Conservation (phyloP, 2,888 invertebrate genomes). For the Noctuana brunneofusca region DNA sequence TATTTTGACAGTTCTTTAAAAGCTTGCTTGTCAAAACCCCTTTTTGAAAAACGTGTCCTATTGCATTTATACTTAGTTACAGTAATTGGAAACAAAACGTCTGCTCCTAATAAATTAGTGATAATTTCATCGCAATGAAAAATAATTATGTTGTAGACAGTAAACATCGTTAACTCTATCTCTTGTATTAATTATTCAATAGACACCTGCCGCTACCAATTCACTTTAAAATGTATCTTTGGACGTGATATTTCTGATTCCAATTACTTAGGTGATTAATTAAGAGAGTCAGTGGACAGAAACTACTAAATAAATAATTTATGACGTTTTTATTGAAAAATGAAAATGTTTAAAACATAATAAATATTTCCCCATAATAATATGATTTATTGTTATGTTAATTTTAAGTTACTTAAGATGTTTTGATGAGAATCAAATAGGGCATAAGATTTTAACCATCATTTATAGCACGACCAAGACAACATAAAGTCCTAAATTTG, state of each 20-base stretch:
- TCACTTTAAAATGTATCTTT: slow-evolving; percentile 7
- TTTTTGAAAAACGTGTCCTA: background rate
- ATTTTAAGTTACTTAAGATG: too few relatives aligned
- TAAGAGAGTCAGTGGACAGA: background rate
- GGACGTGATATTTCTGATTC: background rate
- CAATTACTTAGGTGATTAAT: background rate
- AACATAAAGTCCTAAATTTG: too few relatives aligned
- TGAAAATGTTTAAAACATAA: too few relatives aligned
- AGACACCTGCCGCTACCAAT: slow-evolving; percentile 22
- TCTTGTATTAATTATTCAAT: slow-evolving; percentile 15
- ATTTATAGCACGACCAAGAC: too few relatives aligned
- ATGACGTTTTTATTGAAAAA: too few relatives aligned
- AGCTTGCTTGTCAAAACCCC: too few relatives aligned
- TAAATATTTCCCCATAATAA: too few relatives aligned
- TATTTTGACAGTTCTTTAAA: too few relatives aligned
- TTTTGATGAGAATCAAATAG: too few relatives aligned
- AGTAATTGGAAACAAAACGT: background rate
- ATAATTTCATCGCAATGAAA: slow-evolving; percentile 18
- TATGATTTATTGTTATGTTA: too few relatives aligned
- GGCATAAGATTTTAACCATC: too few relatives aligned
- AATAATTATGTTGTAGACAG: slow-evolving; percentile 25
- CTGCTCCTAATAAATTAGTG: slow-evolving; percentile 5
- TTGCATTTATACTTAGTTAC: background rate
- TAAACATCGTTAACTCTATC: slow-evolving; percentile 15
- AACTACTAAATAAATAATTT: too few relatives aligned